Conservation (phyloP, 1,140 invertebrate species). For the Penaeus vannamei region DNA sequence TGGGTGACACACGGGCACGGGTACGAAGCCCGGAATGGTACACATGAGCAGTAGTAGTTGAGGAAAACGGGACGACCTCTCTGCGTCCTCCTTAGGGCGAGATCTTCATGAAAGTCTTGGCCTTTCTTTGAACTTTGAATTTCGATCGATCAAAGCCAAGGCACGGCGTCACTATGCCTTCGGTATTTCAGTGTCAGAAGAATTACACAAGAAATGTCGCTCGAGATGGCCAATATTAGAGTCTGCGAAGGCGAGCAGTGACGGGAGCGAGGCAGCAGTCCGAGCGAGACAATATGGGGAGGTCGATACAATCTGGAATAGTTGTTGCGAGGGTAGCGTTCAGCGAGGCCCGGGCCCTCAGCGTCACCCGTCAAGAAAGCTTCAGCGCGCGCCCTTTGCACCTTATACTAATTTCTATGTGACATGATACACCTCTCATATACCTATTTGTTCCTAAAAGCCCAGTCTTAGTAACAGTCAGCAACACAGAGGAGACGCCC, state of each 20-base stretch:
- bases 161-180: background rate
- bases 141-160: background rate
- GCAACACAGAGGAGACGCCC: slow-evolving; percentile 52
- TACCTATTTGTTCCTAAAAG: slow-evolving; percentile 11
- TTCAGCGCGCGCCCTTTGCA: slow-evolving; percentile 64
- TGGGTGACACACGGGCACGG: background rate
- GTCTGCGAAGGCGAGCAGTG: background rate
- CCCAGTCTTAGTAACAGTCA: slow-evolving; percentile 35
- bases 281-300: slow-evolving; percentile 62
- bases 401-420: slow-evolving; percentile 48
- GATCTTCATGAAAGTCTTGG: background rate
- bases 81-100: slow-evolving; percentile 20
- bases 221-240: background rate
- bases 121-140: background rate
- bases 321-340: slow-evolving; percentile 57
- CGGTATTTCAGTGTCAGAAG: background rate
- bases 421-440: background rate
- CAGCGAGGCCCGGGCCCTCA: slow-evolving; percentile 55
- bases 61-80: slow-evolving; percentile 38
- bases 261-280: slow-evolving; percentile 1
- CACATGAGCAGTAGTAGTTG: background rate
- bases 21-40: background rate
- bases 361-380: slow-evolving; percentile 61
- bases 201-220: background rate
- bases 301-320: slow-evolving; percentile 63